Conservation (phyloP, 2,888 invertebrate genomes). For the Polylopha cassiicola region DNA sequence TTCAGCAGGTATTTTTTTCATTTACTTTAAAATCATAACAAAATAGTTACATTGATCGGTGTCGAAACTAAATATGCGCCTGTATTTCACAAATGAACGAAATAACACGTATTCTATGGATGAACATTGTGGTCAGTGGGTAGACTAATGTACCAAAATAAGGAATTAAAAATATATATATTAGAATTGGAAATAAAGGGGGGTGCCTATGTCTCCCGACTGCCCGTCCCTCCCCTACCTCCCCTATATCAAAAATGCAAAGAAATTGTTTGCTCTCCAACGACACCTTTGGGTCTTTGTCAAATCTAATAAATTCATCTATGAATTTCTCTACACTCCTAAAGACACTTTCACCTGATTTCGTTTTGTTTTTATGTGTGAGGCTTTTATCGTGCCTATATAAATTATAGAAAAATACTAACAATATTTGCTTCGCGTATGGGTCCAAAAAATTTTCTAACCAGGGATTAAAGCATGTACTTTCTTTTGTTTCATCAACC, state of each 20-base stretch:
- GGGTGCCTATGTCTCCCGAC: no score
- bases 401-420: conserved; percentile 42
- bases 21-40: no score
- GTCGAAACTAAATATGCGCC: no score
- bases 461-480: conserved; percentile 46
- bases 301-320: conserved; percentile 30
- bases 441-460: conserved; percentile 69
- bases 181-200: no score
- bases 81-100: no score
- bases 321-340: conserved; percentile 25
- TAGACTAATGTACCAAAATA: no score
- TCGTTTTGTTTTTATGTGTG: conserved; percentile 56
- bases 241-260: conserved; percentile 22
- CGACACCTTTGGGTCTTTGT: conserved; percentile 72
- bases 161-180: no score
- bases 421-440: conserved; percentile 50
- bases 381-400: conserved; percentile 45
- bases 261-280: conserved; percentile 12
- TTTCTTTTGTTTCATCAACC: conserved; percentile 41
- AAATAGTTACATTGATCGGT: no score
- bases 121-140: no score
- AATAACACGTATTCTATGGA: no score
- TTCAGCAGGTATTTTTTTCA: no score
- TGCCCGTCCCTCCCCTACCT: no score
- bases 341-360: conserved; percentile 46